Evolutionary conservation across 2,888 invertebrate species (phyloP).

Genomic region (Plemyria rubiginata): DNA sequence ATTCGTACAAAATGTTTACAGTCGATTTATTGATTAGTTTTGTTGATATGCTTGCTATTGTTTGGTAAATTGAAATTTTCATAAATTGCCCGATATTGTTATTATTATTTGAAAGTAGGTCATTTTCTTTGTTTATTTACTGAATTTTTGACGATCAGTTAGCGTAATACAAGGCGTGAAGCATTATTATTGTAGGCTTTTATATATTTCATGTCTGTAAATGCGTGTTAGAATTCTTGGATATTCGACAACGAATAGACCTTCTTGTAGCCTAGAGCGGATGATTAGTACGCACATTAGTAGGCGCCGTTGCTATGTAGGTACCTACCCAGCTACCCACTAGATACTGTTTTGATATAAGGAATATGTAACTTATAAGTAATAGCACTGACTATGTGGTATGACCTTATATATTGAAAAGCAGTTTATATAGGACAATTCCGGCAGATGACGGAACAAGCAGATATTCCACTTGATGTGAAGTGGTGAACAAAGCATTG

Average conservation of each 20-base stretch:
- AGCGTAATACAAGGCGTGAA: not conserved
- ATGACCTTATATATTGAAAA: not conserved
- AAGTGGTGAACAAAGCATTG: too few relatives aligned
- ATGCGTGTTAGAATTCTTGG: not conserved
- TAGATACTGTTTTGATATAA: not conserved
- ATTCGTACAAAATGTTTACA: constrained; percentile 31
- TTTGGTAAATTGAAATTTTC: constrained; percentile 9
- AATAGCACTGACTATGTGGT: not conserved
- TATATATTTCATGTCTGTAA: not conserved
- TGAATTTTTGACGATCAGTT: not conserved
- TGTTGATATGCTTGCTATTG: constrained; percentile 16
- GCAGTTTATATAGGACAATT: not conserved
- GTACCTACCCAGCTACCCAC: too few relatives aligned
- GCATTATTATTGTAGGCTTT: not conserved
- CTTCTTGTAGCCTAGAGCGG: too few relatives aligned
- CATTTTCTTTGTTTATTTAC: not conserved
- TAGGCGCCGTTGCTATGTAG: not conserved
- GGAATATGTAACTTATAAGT: not conserved
- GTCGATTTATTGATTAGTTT: constrained; percentile 21
- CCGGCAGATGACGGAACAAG: not conserved
- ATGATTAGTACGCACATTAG: not conserved
- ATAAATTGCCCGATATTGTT: not conserved
- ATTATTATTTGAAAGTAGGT: not conserved
- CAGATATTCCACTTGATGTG: not conserved
- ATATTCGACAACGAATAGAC: not conserved